phyloP scores from a whole-genome alignment of 2,888 invertebrate genomes.

The Ecdyonurus torrentis region DNA sequence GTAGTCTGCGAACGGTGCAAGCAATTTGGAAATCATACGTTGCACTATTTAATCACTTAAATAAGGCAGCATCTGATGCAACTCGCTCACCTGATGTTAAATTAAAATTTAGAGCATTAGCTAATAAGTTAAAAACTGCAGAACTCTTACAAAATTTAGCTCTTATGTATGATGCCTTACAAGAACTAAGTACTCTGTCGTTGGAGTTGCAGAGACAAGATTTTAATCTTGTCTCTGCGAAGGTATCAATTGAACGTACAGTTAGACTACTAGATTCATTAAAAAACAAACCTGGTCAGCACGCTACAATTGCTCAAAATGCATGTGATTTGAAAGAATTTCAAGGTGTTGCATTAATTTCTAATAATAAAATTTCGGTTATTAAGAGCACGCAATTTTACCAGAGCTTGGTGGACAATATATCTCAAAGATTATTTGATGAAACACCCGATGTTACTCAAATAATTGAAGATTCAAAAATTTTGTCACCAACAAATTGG shows the following conservation, averaged over 20 bases:
- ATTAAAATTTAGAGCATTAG: not conserved
- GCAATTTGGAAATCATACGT: not conserved
- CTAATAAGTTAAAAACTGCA: not conserved
- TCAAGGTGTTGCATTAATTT: not conserved
- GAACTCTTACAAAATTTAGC: not conserved
- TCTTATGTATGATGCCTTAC: constrained; percentile 1
- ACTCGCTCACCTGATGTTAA: not conserved
- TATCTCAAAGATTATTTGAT: not conserved
- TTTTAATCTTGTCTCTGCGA: not conserved
- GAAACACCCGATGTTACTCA: not conserved
- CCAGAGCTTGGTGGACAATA: not conserved
- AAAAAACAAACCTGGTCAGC: not conserved
- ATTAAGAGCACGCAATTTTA: not conserved
- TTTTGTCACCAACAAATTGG: not conserved
- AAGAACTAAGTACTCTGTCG: not conserved
- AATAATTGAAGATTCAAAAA: not conserved
- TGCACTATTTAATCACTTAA: not conserved
- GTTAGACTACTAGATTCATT: not conserved
- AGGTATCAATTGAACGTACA: not conserved
- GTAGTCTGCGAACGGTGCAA: not conserved
- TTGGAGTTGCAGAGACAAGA: not conserved
- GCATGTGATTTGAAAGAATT: not conserved
- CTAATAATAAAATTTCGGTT: not conserved
- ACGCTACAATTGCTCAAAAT: not conserved
- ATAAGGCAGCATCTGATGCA: not conserved